Base-by-base conservation (phyloP, 2,888 invertebrate genomes). In the Sipha maydis region DNA sequence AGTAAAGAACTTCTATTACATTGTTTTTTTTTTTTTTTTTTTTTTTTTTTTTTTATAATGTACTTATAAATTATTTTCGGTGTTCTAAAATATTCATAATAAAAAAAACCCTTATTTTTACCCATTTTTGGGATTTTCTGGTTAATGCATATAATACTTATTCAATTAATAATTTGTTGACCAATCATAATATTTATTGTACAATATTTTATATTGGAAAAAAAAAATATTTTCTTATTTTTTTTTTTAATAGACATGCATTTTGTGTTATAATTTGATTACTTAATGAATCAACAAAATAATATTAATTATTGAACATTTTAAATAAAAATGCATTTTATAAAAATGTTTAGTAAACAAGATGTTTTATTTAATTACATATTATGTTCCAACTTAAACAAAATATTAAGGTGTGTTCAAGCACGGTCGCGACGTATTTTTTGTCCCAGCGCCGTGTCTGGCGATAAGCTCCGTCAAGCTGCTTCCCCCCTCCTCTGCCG, bases 181-280 rank as follows among this genome's bases (percentile, higher is more conserved):
- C 77, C 85, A 85, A 85, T 41, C 76, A 31, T 31, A 73, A n/a
- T 41, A 41, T 34, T 3, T 21, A 28, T 48, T 67, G 48, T 19
- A 77, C n/a, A 31, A 14, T 77, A 84, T 77, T 77, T 84, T 85
- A 17, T 85, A 69, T 71, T 73, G 21, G 61, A 61, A 61, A 71
- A 79, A n/a, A 71, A 85, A 85, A 21, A 2, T 78, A 78, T 85
- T 85, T 85, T 85, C 77, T 78, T 78, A 69, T 69, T 31, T 5
- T 76, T 76, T 71, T 85, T 85, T 85, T 85, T 34, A 34, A 76
- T 21, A n/a, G 54, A 78, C 3, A 69, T n/a, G 31, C 71, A 71
- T 56, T 21, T 17, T 21, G 1, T 31, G 41, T 54, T 54, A 54
- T 56, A 25, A 69, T 69, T 67, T 69, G 69, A 69, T n/a, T 28